Conservation (phyloP, 2,113 vertebrate genomes). For the Microtus ochrogaster region DNA sequence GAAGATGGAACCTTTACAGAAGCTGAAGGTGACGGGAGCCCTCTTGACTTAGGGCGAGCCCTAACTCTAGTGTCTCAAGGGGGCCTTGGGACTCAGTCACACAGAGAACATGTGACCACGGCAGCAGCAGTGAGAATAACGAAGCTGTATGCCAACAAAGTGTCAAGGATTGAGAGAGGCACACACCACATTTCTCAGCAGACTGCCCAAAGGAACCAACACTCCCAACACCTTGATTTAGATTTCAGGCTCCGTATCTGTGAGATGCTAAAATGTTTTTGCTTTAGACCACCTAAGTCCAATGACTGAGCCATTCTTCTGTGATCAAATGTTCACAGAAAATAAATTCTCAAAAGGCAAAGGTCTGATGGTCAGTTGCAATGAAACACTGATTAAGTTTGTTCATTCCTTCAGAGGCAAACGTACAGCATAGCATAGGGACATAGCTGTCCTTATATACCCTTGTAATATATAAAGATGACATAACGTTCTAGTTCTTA, state of each 20-base stretch:
- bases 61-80: background rate
- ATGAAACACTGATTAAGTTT: background rate
- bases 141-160: background rate
- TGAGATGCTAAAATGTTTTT: background rate
- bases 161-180: fast-evolving
- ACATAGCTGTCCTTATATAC: background rate
- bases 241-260: background rate
- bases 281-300: background rate
- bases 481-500: background rate
- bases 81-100: background rate
- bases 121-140: fast-evolving
- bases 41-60: background rate
- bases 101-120: background rate
- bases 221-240: background rate
- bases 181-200: fast-evolving
- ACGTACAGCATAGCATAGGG: background rate
- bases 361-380: background rate
- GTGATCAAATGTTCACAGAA: background rate
- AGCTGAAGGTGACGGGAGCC: background rate
- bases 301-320: background rate
- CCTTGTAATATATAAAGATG: background rate
- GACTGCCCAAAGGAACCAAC: background rate
- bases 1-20: background rate
- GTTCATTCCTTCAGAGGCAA: conserved; percentile 19
- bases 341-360: conserved; percentile 1